Percentiles rank a stretch among this genome's conserved stretches.
Conservation (phyloP, 2,797 vertebrate species). For the Carapus acus region DNA sequence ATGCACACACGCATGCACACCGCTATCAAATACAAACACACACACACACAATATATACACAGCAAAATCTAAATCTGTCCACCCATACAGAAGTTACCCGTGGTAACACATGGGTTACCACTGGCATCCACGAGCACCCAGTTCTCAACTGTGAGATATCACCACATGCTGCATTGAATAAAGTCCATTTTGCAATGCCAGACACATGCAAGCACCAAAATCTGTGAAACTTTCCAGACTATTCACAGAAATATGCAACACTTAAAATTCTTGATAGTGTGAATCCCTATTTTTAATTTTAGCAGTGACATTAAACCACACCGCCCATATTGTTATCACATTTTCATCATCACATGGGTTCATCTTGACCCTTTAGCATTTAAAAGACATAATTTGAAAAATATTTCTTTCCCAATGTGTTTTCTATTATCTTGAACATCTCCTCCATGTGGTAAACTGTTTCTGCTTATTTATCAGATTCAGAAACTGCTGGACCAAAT, state of each 20-base stretch:
- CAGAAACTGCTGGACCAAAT: slow-evolving; percentile 9
- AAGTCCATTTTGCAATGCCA: background rate
- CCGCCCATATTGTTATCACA: slow-evolving; percentile 4
- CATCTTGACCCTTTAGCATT: background rate
- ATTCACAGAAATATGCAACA: slow-evolving; percentile 30
- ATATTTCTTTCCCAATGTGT: no score
- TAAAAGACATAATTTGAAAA: slow-evolving; percentile 8
- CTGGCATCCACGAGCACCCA: slow-evolving; percentile 1
- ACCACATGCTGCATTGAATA: slow-evolving; percentile 12
- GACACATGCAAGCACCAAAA: background rate
- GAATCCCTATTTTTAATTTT: slow-evolving; percentile 44
- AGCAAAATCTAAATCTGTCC: slow-evolving; percentile 4
- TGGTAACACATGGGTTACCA: slow-evolving; percentile 16
- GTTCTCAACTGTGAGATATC: slow-evolving; percentile 16
- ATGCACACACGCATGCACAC: slow-evolving; percentile 26
- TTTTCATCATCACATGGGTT: background rate
- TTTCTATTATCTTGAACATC: no score
- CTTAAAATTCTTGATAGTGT: slow-evolving; percentile 19
- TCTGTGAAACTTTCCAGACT: slow-evolving; percentile 4
- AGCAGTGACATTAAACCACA: slow-evolving; percentile 21
- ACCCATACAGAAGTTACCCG: slow-evolving; percentile 7
- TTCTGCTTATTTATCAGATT: background rate
- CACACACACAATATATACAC: slow-evolving; percentile 21
- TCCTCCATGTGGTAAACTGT: no score
- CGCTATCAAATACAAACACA: slow-evolving; percentile 9